A percentile compares a stretch with the other conserved stretches of the same genome.
These are phyloP conservation scores for Drosophila lacertosa DNA, from an alignment of 1,140 invertebrate genomes.

Conservation along the genomic window DNA sequence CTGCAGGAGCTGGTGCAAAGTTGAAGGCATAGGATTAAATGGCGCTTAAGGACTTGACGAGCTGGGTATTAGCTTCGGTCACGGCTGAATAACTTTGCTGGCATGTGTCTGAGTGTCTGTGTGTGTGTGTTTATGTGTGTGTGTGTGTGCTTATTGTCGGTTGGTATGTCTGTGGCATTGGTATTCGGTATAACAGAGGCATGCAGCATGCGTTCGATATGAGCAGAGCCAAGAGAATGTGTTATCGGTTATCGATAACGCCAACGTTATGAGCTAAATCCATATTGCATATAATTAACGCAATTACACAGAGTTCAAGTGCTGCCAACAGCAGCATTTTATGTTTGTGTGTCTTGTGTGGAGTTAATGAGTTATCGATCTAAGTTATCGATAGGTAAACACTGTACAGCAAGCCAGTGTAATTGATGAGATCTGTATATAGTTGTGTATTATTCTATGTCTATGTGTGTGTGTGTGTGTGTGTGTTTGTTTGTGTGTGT, in stretches of 20 bases:
- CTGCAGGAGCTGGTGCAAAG: slow-evolving; percentile 7
- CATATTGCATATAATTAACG: slow-evolving; percentile 19
- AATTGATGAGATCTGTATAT: slow-evolving; percentile 27
- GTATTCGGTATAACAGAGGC: slow-evolving; percentile 23
- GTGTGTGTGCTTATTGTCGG: slow-evolving; percentile 19
- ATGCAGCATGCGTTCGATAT: slow-evolving; percentile 66
- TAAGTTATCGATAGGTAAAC: slow-evolving; percentile 27
- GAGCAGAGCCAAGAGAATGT: slow-evolving; percentile 33
- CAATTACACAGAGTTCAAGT: slow-evolving; percentile 7
- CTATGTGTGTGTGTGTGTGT: slow-evolving; percentile 17
- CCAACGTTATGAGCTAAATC: slow-evolving; percentile 33
- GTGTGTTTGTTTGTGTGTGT: slow-evolving; percentile 27
- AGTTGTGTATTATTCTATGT: too few species aligned
- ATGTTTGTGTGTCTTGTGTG: slow-evolving; percentile 23
- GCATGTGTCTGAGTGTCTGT: background rate
- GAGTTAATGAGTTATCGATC: background rate
- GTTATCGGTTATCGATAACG: slow-evolving; percentile 31
- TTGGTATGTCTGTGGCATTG: slow-evolving; percentile 1
- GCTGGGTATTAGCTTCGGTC: slow-evolving; percentile 9
- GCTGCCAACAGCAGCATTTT: background rate
- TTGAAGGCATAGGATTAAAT: slow-evolving; percentile 10
- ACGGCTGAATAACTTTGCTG: slow-evolving; percentile 32
- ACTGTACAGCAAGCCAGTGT: slow-evolving; percentile 44
- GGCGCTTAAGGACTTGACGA: slow-evolving; percentile 6
- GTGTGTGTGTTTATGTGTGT: slow-evolving; percentile 13